Evolutionary conservation across 64 coral and sea anemone species (phyloP).

Genomic region (Trachythela sp.): DNA sequence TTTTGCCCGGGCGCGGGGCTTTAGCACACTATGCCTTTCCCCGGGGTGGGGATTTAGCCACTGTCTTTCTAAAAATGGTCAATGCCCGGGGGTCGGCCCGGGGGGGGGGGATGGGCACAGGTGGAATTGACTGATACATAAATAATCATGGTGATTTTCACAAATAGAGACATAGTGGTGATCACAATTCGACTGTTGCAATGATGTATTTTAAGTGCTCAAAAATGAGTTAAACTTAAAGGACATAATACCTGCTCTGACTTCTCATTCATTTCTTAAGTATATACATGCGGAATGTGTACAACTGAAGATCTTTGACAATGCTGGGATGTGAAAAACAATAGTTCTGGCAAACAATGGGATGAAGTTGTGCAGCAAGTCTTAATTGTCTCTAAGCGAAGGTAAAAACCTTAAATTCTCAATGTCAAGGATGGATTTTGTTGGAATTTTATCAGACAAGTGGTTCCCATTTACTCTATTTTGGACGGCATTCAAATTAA

Average conservation of each 20-base stretch:
- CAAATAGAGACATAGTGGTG: no score
- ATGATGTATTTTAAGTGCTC: no score
- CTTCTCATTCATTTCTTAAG: slow-evolving; percentile 28
- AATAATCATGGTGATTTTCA: no score
- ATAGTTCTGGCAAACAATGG: slow-evolving; percentile 36
- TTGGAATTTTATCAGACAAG: slow-evolving; percentile 27
- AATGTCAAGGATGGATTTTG: neutral
- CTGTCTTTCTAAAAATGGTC: no score
- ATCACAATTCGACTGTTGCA: no score
- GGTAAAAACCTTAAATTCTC: slow-evolving; percentile 44
- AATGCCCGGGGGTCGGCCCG: no score
- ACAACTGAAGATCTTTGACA: slow-evolving; percentile 11
- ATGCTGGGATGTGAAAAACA: neutral
- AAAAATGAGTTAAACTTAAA: no score
- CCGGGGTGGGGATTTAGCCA: no score
- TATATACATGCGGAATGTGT: slow-evolving; percentile 52
- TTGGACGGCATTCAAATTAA: neutral
- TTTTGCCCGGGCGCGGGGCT: no score
- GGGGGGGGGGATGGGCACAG: no score
- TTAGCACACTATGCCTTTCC: no score
- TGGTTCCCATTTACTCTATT: slow-evolving; percentile 27
- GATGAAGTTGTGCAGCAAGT: slow-evolving; percentile 40
- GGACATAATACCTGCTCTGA: slow-evolving; percentile 49
- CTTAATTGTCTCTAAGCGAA: slow-evolving; percentile 31
- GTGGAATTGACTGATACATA: no score